Base-by-base conservation (phyloP, 2,888 invertebrate species). In the Hartigia nigra region DNA sequence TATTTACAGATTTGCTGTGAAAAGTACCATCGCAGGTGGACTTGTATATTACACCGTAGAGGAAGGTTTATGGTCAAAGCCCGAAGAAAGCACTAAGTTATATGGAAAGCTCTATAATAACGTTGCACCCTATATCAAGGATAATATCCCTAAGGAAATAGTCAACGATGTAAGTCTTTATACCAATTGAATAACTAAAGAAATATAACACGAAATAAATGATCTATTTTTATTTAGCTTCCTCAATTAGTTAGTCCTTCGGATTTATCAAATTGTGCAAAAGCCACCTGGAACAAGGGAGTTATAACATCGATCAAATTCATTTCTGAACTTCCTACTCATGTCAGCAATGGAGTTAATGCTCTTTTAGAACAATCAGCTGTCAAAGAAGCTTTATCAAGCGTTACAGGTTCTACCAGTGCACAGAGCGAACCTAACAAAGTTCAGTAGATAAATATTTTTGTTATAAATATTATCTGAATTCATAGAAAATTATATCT, bases 51-150 rank as follows among this genome's bases (percentile, higher is more conserved):
- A 89, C 76, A 91, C 90, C 5, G 81, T 88, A 70, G 84, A 90
- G 55, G 88, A 90, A 82, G 92, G 92, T 69, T 80, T 92, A 0
- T 92, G 92, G 92, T 91, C 90, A 5, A 88, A 85, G 31, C 84
- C 91, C 0, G 91, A 92, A 74, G 89, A 91, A 31, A 90, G 88
- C 12, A 87, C 88, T 11, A 85, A 90, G 81, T 82, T 92, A 35
- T 92, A 92, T 80, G 83, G 79, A 36, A 90, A 85, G 80, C 78
- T 92, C 3, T 89, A 90, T 77, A 87, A 86, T 74, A 87, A 82
- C 31, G 70, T 89, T 37, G 84, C 86, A 34, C 91, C 91, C 4
- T 86, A 87, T 31, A 75, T 92, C 4, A 87, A 86, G 78, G 78
- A 88, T 35, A 89, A 88, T 79, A 77, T 90, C 31, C 88, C 90